These are phyloP conservation scores for Linyphia triangularis DNA, from an alignment of 2,888 invertebrate genomes.

Conservation along the genomic window DNA sequence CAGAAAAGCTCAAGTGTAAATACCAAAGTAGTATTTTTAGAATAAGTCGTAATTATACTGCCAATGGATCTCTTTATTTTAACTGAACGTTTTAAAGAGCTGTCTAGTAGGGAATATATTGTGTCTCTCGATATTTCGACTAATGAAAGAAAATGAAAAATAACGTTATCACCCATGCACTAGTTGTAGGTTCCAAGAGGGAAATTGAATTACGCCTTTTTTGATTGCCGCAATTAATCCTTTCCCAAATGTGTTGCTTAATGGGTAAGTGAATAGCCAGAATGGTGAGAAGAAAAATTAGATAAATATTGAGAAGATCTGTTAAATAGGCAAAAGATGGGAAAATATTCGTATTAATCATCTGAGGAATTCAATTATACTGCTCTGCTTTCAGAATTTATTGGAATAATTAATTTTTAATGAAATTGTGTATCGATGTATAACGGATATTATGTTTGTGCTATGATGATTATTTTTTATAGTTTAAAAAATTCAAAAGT, in stretches of 20 bases:
- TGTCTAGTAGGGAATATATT: background rate
- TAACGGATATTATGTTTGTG: too few species aligned
- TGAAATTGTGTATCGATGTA: too few species aligned
- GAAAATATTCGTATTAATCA: too few species aligned
- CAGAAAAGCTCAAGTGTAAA: too few species aligned
- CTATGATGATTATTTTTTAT: too few species aligned
- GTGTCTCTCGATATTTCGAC: background rate
- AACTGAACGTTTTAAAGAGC: background rate
- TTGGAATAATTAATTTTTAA: too few species aligned
- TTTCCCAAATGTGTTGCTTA: slow-evolving; percentile 56
- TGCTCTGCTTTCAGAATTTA: too few species aligned
- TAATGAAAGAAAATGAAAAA: slow-evolving; percentile 61
- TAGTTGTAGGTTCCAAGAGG: background rate
- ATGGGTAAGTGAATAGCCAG: background rate
- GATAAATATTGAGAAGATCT: slow-evolving; percentile 18
- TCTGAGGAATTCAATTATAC: too few species aligned
- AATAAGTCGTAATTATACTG: too few species aligned
- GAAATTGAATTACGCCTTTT: slow-evolving; percentile 61
- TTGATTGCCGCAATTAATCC: slow-evolving; percentile 71
- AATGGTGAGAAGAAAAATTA: slow-evolving; percentile 1
- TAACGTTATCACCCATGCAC: slow-evolving; percentile 29
- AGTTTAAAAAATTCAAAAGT: too few species aligned
- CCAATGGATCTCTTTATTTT: slow-evolving; percentile 19
- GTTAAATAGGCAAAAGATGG: slow-evolving; percentile 15
- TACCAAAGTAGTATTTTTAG: too few species aligned